phyloP scores from a whole-genome alignment of 1,140 invertebrate genomes.

The Drosophila pectinifera region DNA sequence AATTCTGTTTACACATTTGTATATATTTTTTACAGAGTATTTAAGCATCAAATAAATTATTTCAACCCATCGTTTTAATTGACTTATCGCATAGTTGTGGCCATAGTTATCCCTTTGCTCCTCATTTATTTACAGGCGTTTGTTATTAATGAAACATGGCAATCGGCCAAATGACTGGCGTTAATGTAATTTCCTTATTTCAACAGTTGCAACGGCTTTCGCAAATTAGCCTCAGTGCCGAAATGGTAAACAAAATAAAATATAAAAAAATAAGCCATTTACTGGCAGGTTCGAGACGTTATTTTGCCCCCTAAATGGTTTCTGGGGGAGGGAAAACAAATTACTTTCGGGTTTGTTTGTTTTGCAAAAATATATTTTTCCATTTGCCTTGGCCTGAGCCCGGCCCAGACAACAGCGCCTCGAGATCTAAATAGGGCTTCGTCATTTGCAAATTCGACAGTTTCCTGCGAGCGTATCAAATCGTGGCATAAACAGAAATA shows the following conservation, averaged over 20 bases:
- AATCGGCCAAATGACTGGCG: constrained; percentile 32
- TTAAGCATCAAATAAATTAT: neutral
- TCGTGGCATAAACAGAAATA: constrained; percentile 48
- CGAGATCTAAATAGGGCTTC: constrained; percentile 44
- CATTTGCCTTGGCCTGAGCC: constrained; percentile 7
- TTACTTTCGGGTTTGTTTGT: constrained; percentile 53
- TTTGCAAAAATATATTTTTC: constrained; percentile 47
- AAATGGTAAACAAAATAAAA: constrained; percentile 6
- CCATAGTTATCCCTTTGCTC: constrained; percentile 12
- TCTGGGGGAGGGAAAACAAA: constrained; percentile 40
- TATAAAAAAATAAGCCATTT: constrained; percentile 9
- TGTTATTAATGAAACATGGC: constrained; percentile 22
- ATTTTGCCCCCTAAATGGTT: constrained; percentile 35
- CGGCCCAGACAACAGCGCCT: constrained; percentile 43
- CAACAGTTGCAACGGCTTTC: constrained; percentile 35
- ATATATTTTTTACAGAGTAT: constrained; percentile 7
- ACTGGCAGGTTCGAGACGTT: neutral
- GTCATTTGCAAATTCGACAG: constrained; percentile 71
- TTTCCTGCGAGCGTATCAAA: constrained; percentile 63
- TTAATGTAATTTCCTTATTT: constrained; percentile 39
- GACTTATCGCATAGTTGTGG: constrained; percentile 37
- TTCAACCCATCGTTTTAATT: constrained; percentile 16
- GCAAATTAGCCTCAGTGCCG: constrained; percentile 20
- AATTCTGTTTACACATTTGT: neutral
- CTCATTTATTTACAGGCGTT: constrained; percentile 14